Evolutionary conservation across 2,888 invertebrate genomes (phyloP).

Genomic region (Drosophila nr. fundita): DNA sequence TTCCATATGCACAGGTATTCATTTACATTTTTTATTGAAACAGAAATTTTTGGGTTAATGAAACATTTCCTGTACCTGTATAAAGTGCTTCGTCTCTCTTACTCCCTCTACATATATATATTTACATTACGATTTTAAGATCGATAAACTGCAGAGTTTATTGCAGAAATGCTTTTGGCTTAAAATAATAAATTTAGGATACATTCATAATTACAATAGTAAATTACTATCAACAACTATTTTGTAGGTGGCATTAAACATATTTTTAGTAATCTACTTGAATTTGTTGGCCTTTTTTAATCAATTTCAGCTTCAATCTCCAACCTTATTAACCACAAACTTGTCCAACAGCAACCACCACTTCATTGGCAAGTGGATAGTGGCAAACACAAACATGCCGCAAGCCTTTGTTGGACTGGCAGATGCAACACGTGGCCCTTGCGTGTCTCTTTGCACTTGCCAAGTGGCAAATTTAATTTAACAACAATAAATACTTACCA

Average conservation of each 20-base stretch:
- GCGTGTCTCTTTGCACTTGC: constrained; percentile 74
- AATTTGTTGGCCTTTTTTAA: neutral
- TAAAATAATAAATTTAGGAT: neutral
- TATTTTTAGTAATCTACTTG: neutral
- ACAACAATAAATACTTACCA: constrained; percentile 73
- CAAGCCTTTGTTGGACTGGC: constrained; percentile 35
- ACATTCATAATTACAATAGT: neutral
- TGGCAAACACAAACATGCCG: constrained; percentile 18
- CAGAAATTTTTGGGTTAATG: constrained; percentile 34
- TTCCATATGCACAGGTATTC: constrained; percentile 49
- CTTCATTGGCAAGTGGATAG: constrained; percentile 12
- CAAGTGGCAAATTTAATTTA: constrained; percentile 75
- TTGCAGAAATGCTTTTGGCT: neutral
- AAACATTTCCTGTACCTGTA: constrained; percentile 2
- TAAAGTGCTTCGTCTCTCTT: neutral
- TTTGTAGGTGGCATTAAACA: neutral
- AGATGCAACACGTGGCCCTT: constrained; percentile 70
- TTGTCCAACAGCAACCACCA: constrained; percentile 53
- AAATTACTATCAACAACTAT: neutral
- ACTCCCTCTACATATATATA: neutral
- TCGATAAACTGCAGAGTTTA: neutral
- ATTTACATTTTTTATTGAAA: constrained; percentile 17
- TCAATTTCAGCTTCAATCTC: constrained; percentile 16
- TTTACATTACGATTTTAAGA: neutral
- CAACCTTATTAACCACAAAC: constrained; percentile 57